Percentiles rank a stretch among this genome's conserved stretches.
phyloP scores from a whole-genome alignment of 2,113 vertebrate genomes.

The Pteropus alecto region DNA sequence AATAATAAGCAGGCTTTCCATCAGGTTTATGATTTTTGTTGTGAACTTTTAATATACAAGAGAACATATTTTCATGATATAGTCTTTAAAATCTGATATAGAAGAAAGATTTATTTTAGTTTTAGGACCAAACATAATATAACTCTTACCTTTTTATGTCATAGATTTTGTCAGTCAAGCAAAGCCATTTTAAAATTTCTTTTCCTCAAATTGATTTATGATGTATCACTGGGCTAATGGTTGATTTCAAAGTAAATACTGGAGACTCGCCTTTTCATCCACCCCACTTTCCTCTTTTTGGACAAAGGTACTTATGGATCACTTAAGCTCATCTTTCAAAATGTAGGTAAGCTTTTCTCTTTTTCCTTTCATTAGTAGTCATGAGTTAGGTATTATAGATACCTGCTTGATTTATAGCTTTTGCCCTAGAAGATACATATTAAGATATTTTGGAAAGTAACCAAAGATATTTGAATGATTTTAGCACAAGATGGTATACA shows the following conservation, averaged over 20 bases:
- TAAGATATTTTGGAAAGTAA: constrained; percentile 1
- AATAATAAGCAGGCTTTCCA: not conserved
- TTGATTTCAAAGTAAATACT: not conserved
- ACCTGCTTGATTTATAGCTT: not conserved
- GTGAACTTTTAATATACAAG: not conserved
- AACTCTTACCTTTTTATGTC: not conserved
- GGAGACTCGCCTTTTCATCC: not conserved
- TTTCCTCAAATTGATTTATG: not conserved
- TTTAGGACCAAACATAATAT: not conserved
- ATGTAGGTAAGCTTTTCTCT: not conserved
- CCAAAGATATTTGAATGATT: not conserved
- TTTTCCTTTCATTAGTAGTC: not conserved
- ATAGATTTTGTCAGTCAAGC: not conserved
- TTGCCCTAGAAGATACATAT: not conserved
- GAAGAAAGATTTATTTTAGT: not conserved
- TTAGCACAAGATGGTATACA: not conserved
- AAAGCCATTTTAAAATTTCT: not conserved
- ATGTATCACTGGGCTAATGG: not conserved
- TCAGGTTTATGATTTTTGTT: not conserved
- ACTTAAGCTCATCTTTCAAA: not conserved
- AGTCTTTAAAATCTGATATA: not conserved
- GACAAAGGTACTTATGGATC: not conserved
- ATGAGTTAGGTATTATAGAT: not conserved
- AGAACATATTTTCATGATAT: not conserved
- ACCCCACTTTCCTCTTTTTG: not conserved